Base-by-base conservation (phyloP, 2,797 vertebrate genomes). In the Pangasius sanitwongsei region DNA sequence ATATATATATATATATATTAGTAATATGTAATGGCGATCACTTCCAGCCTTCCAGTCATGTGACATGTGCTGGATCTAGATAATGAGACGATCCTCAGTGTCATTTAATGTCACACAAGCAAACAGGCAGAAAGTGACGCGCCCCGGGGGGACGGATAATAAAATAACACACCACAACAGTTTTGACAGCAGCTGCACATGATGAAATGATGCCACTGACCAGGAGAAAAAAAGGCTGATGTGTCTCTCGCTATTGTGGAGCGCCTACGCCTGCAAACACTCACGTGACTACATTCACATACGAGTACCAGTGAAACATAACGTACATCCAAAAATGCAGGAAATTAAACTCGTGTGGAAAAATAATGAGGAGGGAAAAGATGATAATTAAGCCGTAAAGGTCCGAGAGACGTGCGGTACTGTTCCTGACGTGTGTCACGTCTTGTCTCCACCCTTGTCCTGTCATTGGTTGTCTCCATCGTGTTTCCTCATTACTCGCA, bases 101-200 rank as follows among this genome's bases (percentile, higher is more conserved):
- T 85, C 63, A 87, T 72, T 83, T 44, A 83, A 65, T 87, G 89
- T 77, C 59, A 86, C 34, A 12, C 78, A 69, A 57, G 28, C 48
- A 57, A 83, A 86, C 78, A 90, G 84, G 5, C 83, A 80, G 86
- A 87, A 69, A 88, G 41, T 85, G 81, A 85, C 31, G n/a, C 6
- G 65, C 37, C 83, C 81, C 2, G 59, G 44, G 53, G 72, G 67
- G 50, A 48, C 41, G 28, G 69, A 67, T 55, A 72, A 86, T 86
- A 78, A 82, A 89, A 89, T 89, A 86, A 86, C 78, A 83, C 75
- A 81, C 50, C 59, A 83, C 55, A 87, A 81, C 63, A 80, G 86
- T 72, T 83, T 77, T 89, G 86, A 90, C 69, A 86, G 75, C 80
- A 16, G 70, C 74, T 20, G 57, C 74, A 61, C 69, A 77, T 81